A percentile compares a stretch with the other conserved stretches of the same genome.
These are phyloP conservation scores for Drosophila kepulauana DNA, from an alignment of 1,140 invertebrate species.

Conservation along the genomic window DNA sequence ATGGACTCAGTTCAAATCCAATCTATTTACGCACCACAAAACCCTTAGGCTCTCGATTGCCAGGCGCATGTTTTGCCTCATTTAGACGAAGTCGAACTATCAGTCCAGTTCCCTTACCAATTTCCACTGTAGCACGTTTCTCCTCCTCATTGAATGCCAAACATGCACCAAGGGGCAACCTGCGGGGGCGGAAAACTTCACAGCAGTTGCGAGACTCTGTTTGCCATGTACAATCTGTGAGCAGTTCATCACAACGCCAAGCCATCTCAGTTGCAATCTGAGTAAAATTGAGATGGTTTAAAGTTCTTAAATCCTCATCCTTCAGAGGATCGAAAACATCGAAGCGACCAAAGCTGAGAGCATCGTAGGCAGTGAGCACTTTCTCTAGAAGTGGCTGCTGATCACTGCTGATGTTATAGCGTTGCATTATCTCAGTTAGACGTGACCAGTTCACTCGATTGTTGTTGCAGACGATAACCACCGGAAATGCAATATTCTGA, in stretches of 20 bases:
- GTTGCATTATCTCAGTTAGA: conserved; percentile 42
- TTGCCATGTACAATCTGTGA: conserved; percentile 59
- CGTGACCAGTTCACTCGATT: conserved; percentile 79
- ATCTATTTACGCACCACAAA: conserved; percentile 52
- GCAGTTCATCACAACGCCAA: conserved; percentile 70
- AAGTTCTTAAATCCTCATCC: conserved; percentile 31
- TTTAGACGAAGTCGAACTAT: conserved; percentile 34
- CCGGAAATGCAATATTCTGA: conserved; percentile 66
- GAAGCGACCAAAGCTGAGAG: conserved; percentile 46
- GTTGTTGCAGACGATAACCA: conserved; percentile 72
- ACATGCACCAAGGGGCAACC: conserved; percentile 47
- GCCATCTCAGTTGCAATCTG: conserved; percentile 61
- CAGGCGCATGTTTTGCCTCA: conserved; percentile 51
- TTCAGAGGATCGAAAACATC: conserved; percentile 48
- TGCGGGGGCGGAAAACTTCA: conserved; percentile 57
- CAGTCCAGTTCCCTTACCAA: conserved; percentile 42
- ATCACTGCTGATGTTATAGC: conserved; percentile 40
- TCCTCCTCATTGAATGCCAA: conserved; percentile 69
- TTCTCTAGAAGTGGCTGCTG: conserved; percentile 50
- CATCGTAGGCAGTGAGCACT: conserved; percentile 60
- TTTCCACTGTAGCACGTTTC: conserved; percentile 29
- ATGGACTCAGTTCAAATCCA: not conserved
- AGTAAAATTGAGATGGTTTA: conserved; percentile 71
- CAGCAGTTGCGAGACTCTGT: conserved; percentile 52
- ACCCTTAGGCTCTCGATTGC: conserved; percentile 48